These are phyloP conservation scores for Folsomia candida DNA, from an alignment of 2,888 invertebrate species.

Conservation along the genomic window DNA sequence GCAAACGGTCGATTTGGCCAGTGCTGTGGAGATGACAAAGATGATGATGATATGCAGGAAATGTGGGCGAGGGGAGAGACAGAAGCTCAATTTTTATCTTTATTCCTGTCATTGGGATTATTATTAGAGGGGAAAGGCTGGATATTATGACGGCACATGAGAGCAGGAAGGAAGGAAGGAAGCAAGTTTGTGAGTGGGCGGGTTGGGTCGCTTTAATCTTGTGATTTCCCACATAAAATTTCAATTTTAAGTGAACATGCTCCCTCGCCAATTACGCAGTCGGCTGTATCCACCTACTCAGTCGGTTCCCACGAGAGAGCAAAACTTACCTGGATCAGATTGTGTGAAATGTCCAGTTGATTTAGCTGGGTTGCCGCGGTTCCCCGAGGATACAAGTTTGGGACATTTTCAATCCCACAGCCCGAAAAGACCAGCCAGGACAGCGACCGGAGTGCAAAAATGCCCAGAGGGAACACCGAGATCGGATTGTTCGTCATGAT, in stretches of 20 bases:
- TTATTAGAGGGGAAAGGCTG: neutral
- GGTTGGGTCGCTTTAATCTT: too few relatives aligned
- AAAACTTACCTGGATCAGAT: conserved; percentile 49
- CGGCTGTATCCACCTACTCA: too few relatives aligned
- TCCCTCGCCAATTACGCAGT: too few relatives aligned
- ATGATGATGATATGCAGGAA: neutral
- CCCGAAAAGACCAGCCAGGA: conserved; percentile 47
- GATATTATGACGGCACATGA: too few relatives aligned
- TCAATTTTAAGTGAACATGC: too few relatives aligned
- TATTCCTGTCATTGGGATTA: neutral
- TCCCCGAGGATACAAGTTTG: conserved; percentile 42
- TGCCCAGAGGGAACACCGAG: conserved; percentile 39
- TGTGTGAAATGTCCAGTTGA: conserved; percentile 49
- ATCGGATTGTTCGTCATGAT: conserved; percentile 49
- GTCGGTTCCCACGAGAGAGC: too few relatives aligned
- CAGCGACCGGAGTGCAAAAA: conserved; percentile 47
- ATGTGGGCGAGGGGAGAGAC: neutral
- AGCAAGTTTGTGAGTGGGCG: too few relatives aligned
- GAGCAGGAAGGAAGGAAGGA: too few relatives aligned
- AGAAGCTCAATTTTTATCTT: conserved; percentile 1
- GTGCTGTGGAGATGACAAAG: conserved; percentile 31
- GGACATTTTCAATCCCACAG: conserved; percentile 43
- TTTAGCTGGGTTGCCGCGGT: conserved; percentile 45
- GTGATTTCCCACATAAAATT: too few relatives aligned
- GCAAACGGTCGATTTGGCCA: conserved; percentile 46